These are phyloP conservation scores for Andrena fulva DNA, from an alignment of 2,888 invertebrate species.

Conservation along the genomic window DNA sequence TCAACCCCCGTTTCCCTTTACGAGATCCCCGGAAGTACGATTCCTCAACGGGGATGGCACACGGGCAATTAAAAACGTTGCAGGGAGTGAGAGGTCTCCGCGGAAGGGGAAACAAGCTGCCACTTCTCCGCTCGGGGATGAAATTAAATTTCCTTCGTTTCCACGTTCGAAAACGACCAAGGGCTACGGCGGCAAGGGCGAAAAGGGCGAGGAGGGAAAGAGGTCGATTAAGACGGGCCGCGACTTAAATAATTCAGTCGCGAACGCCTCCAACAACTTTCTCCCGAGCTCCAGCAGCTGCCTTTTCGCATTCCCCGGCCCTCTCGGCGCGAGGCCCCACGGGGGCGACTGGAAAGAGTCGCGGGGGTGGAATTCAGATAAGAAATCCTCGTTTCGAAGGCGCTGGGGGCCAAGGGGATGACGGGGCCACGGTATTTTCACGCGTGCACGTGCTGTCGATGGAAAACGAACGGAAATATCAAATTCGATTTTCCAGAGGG, in stretches of 20 bases:
- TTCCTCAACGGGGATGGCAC: not conserved
- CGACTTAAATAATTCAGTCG: conserved; percentile 80
- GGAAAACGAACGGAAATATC: conserved; percentile 72
- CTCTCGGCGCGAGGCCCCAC: conserved; percentile 23
- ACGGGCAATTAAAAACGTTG: conserved; percentile 68
- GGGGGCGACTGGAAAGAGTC: conserved; percentile 23
- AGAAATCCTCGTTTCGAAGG: conserved; percentile 63
- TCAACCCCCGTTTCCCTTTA: conserved; percentile 31
- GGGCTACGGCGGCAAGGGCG: conserved; percentile 12
- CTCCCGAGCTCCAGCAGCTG: conserved; percentile 58
- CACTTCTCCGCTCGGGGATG: conserved; percentile 38
- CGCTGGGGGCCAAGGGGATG: not conserved
- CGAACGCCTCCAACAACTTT: conserved; percentile 70
- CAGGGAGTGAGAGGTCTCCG: not conserved
- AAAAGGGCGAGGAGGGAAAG: conserved; percentile 18
- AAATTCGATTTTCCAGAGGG: conserved; percentile 74
- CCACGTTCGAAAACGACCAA: conserved; percentile 33
- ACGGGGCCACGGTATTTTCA: conserved; percentile 57
- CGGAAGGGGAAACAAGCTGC: conserved; percentile 33
- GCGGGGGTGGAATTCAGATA: conserved; percentile 57
- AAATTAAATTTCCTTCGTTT: conserved; percentile 70
- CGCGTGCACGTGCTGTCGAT: conserved; percentile 71
- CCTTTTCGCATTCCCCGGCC: conserved; percentile 66
- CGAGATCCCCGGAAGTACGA: conserved; percentile 5
- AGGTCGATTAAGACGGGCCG: conserved; percentile 65